Evolutionary conservation across 2,888 invertebrate species (phyloP).

Genomic region (Ochropleura leucogaster): DNA sequence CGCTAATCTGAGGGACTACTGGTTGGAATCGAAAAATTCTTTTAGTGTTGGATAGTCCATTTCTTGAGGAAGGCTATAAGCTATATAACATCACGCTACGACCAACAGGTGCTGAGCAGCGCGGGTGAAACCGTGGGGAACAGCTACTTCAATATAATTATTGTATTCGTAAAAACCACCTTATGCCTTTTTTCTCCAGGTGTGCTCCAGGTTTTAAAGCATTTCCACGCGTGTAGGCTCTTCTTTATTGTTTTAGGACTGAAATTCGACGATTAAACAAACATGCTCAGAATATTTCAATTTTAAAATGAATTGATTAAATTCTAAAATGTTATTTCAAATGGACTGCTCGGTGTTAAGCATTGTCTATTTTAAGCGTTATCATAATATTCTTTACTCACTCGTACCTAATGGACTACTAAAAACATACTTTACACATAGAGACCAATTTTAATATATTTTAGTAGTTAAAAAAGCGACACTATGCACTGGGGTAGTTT

Average conservation of each 20-base stretch:
- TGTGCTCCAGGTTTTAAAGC: not conserved
- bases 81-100: too few species aligned
- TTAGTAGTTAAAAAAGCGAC: conserved; percentile 1
- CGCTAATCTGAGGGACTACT: too few species aligned
- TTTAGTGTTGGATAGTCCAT: too few species aligned
- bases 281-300: conserved; percentile 19
- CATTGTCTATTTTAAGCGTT: conserved; percentile 9
- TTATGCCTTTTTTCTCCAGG: not conserved
- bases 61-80: too few species aligned
- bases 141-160: too few species aligned
- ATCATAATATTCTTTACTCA: conserved; percentile 6
- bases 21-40: too few species aligned
- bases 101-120: too few species aligned
- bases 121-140: too few species aligned
- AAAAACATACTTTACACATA: conserved; percentile 12
- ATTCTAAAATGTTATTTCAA: conserved; percentile 33
- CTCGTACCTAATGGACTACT: not conserved
- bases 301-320: conserved; percentile 35
- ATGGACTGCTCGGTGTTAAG: not conserved
- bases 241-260: conserved; percentile 61
- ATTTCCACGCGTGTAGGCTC: conserved; percentile 1
- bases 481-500: too few species aligned
- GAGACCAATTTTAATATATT: not conserved
- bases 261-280: conserved; percentile 34
- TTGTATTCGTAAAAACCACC: not conserved